A percentile compares a stretch with the other conserved stretches of the same genome.
Evolutionary conservation across 1,140 invertebrate species (phyloP).

Genomic region (Cotesia vestalis): DNA sequence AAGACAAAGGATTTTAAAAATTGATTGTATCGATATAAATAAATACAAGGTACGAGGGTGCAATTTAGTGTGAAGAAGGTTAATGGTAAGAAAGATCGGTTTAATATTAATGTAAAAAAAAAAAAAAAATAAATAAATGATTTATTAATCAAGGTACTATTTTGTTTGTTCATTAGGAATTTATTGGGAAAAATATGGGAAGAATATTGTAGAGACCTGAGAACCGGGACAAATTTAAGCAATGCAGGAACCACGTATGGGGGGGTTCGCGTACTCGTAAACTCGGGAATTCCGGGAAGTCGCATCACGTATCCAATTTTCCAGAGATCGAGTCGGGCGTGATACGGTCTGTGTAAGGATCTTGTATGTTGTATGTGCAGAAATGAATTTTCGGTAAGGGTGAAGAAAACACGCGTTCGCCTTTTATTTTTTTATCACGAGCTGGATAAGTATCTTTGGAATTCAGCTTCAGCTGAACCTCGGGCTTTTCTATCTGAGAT

Average conservation of each 20-base stretch:
- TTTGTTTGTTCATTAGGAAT: neutral
- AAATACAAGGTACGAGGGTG: no score
- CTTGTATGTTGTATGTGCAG: conserved; percentile 20
- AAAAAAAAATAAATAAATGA: no score
- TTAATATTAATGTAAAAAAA: neutral
- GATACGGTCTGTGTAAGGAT: conserved; percentile 55
- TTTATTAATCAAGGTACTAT: no score
- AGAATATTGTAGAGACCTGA: neutral
- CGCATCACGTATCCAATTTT: conserved; percentile 65
- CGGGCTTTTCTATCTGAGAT: no score
- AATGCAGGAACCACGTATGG: conserved; percentile 25
- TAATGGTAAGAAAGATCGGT: neutral
- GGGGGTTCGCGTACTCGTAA: conserved; percentile 47
- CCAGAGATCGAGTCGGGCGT: conserved; percentile 55
- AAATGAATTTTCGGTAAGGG: conserved; percentile 28
- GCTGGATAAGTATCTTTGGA: no score
- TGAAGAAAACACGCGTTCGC: conserved; percentile 30
- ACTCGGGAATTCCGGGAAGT: conserved; percentile 54
- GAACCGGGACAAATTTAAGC: conserved; percentile 9
- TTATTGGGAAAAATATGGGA: conserved; percentile 6
- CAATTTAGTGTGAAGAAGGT: no score
- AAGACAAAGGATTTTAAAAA: no score
- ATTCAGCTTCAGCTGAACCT: no score
- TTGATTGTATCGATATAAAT: no score
- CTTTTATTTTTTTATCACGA: conserved; percentile 10